These are phyloP conservation scores for Ploceus nigricollis DNA, from an alignment of 2,113 vertebrate species.

Conservation along the genomic window DNA sequence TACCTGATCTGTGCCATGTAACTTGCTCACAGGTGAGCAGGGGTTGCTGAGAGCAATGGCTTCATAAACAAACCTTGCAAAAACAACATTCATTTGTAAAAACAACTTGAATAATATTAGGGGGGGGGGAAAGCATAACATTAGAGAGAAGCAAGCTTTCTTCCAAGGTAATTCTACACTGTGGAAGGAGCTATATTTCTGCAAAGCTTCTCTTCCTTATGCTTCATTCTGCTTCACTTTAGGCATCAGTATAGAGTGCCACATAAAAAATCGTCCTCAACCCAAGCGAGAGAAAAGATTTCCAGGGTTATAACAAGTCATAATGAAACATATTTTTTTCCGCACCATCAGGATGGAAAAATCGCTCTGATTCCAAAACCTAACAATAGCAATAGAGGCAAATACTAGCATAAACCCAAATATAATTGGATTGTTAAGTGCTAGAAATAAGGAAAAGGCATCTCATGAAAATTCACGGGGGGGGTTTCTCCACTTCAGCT, in stretches of 20 bases:
- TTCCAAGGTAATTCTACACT: background rate
- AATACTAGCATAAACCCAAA: constrained; percentile 28
- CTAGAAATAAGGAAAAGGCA: background rate
- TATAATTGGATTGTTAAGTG: constrained; percentile 41
- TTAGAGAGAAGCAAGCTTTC: background rate
- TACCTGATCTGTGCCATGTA: background rate
- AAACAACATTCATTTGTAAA: constrained; percentile 1
- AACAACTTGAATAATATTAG: background rate
- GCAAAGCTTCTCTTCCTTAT: background rate
- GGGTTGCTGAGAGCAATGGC: background rate
- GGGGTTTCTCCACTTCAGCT: background rate
- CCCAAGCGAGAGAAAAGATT: constrained; percentile 37
- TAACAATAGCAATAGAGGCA: constrained; percentile 5
- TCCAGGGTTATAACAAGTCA: constrained; percentile 50
- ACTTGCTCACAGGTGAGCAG: background rate
- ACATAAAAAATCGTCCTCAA: background rate
- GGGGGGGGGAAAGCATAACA: background rate
- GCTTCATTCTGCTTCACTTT: constrained; percentile 26
- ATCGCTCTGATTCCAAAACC: constrained; percentile 13
- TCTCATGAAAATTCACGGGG: background rate
- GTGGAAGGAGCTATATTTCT: background rate
- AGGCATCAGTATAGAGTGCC: background rate
- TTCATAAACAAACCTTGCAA: background rate
- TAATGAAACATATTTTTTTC: constrained; percentile 57
- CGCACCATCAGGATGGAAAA: background rate